Conservation (phyloP, 2,888 invertebrate species). For the Orthosia gracilis region DNA sequence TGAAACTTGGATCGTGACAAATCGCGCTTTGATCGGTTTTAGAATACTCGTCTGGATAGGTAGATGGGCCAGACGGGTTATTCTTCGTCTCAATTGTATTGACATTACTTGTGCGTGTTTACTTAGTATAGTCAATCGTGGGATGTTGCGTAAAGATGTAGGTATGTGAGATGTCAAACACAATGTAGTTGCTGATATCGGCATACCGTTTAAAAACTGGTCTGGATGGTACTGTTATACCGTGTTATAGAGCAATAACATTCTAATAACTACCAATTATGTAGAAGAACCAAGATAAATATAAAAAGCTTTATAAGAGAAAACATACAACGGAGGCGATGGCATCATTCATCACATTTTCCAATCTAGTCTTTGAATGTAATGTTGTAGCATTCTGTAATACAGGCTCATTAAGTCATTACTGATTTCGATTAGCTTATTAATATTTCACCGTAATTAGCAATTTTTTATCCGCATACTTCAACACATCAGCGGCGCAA, state of each 20-base stretch:
- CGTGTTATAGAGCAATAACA: background rate
- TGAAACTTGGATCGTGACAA: conserved; percentile 72
- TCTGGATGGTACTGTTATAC: conserved; percentile 7
- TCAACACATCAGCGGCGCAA: conserved; percentile 53
- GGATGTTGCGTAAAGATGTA: conserved; percentile 33
- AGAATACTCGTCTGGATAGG: conserved; percentile 39
- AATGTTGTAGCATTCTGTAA: conserved; percentile 40
- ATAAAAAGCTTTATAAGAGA: background rate
- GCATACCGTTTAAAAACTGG: conserved; percentile 21
- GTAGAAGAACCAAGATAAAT: background rate
- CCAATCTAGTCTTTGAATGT: conserved; percentile 7
- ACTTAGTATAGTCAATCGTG: conserved; percentile 11
- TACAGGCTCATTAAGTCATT: conserved; percentile 46
- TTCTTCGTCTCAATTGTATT: conserved; percentile 36
- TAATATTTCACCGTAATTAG: conserved; percentile 61
- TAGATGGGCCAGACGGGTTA: too few relatives aligned
- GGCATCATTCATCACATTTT: background rate
- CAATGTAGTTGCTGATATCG: conserved; percentile 11
- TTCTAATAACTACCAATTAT: background rate
- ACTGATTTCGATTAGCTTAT: conserved; percentile 51
- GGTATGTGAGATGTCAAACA: conserved; percentile 33
- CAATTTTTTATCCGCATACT: conserved; percentile 59
- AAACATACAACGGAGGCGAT: background rate
- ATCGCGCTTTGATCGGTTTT: conserved; percentile 61
- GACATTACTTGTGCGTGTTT: conserved; percentile 37